Evolutionary conservation across 1,140 invertebrate species (phyloP).

Genomic region (Prorops nasuta): DNA sequence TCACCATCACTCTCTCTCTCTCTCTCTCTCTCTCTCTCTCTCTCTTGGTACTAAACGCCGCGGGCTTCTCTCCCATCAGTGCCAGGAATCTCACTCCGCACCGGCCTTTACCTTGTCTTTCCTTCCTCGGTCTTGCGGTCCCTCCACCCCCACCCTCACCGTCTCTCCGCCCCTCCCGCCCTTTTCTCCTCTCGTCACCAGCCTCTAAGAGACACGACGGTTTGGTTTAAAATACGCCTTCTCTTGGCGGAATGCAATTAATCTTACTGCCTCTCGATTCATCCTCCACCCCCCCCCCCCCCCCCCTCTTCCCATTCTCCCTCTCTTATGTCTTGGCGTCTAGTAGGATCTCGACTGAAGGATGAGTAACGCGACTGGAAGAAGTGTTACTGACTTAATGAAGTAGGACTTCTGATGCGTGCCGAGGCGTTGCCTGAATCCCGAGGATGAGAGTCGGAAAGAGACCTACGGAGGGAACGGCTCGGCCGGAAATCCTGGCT

Average conservation of each 20-base stretch:
- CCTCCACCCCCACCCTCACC: conserved; percentile 7
- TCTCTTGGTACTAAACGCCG: conserved; percentile 5
- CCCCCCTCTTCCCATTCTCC: conserved; percentile 6
- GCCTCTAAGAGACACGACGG: conserved; percentile 34
- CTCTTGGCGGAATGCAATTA: conserved; percentile 55
- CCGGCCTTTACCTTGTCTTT: conserved; percentile 23
- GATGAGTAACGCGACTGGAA: conserved; percentile 34
- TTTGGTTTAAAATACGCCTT: conserved; percentile 54
- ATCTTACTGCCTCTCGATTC: conserved; percentile 47
- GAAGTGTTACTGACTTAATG: conserved; percentile 56
- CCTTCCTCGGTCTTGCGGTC: neutral
- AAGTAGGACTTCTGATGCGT: conserved; percentile 55
- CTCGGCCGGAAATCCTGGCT: conserved; percentile 35
- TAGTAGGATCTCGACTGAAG: conserved; percentile 17
- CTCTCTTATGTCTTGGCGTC: too few species aligned
- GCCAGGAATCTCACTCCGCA: conserved; percentile 42
- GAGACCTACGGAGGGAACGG: conserved; percentile 20
- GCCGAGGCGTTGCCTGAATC: too few species aligned
- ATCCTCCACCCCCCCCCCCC: conserved; percentile 10
- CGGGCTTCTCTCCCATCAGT: conserved; percentile 41
- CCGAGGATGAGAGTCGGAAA: conserved; percentile 7
- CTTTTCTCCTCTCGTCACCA: conserved; percentile 27
- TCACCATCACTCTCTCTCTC: neutral
- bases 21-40: conserved; percentile 10
- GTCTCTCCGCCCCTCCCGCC: conserved; percentile 20